Conservation (phyloP, 2,113 vertebrate genomes). For the Ploceus nigricollis region DNA sequence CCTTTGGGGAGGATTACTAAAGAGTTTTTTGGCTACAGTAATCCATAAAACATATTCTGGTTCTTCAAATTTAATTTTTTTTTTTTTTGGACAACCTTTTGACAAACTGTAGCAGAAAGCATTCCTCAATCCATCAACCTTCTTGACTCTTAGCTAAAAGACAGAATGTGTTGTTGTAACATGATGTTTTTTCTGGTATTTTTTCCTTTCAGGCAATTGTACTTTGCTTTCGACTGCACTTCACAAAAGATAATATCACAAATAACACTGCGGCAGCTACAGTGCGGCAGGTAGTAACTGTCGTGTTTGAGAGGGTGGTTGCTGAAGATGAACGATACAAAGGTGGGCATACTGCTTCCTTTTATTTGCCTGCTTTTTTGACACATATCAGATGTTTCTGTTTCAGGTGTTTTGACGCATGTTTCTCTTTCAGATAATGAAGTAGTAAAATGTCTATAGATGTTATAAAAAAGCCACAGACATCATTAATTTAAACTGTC, state of each 20-base stretch:
- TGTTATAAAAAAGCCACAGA: not conserved
- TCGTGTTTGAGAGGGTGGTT: constrained; percentile 98
- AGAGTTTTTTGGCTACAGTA: not conserved
- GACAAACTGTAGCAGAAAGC: not conserved
- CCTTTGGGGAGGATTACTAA: not conserved
- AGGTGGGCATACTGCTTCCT: constrained; percentile 74
- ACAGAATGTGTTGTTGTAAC: not conserved
- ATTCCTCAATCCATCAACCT: not conserved
- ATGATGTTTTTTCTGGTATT: not conserved
- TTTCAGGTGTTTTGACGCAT: too few relatives aligned
- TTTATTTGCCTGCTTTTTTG: not conserved
- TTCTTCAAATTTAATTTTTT: not conserved
- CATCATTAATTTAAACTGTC: not conserved
- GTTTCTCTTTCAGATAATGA: not conserved
- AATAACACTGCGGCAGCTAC: constrained; percentile 98
- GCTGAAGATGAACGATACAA: constrained; percentile 92
- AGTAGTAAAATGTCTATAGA: not conserved
- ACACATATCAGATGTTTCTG: not conserved
- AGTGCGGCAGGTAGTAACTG: constrained; percentile 95
- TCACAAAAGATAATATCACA: constrained; percentile 99
- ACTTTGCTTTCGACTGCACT: constrained; percentile 96
- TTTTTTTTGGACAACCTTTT: not conserved
- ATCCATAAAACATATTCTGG: not conserved
- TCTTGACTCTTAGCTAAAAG: not conserved
- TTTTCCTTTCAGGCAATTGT: constrained; percentile 87